Evolutionary conservation across 2,888 invertebrate species (phyloP).

Genomic region (Gymnosoma rotundatum): DNA sequence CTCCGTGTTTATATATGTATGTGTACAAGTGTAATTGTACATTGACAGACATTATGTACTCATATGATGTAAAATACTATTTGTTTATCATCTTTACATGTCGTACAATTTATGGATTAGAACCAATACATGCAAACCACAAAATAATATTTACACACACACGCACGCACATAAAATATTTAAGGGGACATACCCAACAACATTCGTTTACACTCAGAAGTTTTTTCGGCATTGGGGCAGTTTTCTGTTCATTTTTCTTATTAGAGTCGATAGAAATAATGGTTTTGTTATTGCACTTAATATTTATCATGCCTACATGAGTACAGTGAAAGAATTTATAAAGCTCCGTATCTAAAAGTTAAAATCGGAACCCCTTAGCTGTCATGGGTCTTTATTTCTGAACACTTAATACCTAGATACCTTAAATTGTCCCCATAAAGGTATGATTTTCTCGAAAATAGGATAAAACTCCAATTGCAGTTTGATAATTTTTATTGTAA

Average conservation of each 20-base stretch:
- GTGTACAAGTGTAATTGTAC: not conserved
- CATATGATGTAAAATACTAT: slow-evolving; percentile 27
- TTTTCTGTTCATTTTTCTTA: slow-evolving; percentile 6
- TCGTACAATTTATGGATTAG: slow-evolving; percentile 49
- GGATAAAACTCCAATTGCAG: too few species aligned
- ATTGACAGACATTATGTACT: slow-evolving; percentile 2
- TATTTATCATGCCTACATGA: not conserved
- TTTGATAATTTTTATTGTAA: too few species aligned
- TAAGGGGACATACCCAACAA: slow-evolving; percentile 1
- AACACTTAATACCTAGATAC: too few species aligned
- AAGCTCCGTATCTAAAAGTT: too few species aligned
- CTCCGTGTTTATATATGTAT: not conserved
- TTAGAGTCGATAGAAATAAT: slow-evolving; percentile 23
- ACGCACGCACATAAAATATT: not conserved
- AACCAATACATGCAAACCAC: not conserved
- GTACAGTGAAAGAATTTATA: slow-evolving; percentile 9
- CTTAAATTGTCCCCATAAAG: too few species aligned
- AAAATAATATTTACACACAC: not conserved
- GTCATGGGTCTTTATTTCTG: too few species aligned
- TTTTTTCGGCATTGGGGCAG: slow-evolving; percentile 4
- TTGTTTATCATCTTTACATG: slow-evolving; percentile 43
- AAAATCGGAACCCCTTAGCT: too few species aligned
- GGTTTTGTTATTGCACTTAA: not conserved
- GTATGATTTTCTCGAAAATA: too few species aligned
- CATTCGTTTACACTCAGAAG: slow-evolving; percentile 11